A percentile compares a stretch with the other conserved stretches of the same genome.
Conservation (phyloP, 2,888 invertebrate species). For the Lithodes maja region DNA sequence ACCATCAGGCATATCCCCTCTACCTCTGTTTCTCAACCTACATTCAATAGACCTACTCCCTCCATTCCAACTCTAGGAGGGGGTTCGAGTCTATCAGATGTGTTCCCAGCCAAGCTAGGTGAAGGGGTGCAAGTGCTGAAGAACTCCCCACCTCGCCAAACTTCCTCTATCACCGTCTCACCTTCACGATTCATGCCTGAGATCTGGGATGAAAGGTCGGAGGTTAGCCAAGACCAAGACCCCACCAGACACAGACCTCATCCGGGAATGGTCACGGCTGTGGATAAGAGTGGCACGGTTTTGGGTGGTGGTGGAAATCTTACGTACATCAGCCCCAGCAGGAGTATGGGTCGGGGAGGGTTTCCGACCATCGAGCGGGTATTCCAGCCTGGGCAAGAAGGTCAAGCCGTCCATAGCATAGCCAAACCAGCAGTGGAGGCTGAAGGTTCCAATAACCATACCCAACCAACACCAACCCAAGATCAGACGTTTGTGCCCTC, state of each 20-base stretch:
- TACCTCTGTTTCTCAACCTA: background rate
- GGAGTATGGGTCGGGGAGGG: conserved; percentile 49
- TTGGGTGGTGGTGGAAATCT: conserved; percentile 21
- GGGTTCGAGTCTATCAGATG: background rate
- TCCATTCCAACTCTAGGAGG: background rate
- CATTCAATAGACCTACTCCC: background rate
- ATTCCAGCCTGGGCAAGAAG: conserved; percentile 30
- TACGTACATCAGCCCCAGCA: conserved; percentile 52
- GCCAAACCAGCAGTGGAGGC: conserved; percentile 24
- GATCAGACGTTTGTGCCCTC: background rate
- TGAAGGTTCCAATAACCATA: background rate
- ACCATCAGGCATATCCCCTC: background rate
- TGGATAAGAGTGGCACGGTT: conserved; percentile 29
- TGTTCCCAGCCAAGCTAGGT: conserved; percentile 28
- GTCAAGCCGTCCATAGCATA: conserved; percentile 15
- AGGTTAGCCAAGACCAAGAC: background rate
- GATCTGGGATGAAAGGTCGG: background rate
- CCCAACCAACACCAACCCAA: background rate
- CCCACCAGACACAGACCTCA: background rate
- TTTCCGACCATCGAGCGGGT: conserved; percentile 51
- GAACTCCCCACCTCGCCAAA: background rate
- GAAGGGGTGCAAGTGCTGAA: conserved; percentile 11
- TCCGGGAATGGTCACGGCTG: conserved; percentile 38
- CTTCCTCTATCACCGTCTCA: background rate
- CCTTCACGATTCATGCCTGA: background rate